Evolutionary conservation across 1,140 invertebrate genomes (phyloP), one percentile per base, ranked within the genome.

Genomic region (Polypedilum pembai): DNA sequence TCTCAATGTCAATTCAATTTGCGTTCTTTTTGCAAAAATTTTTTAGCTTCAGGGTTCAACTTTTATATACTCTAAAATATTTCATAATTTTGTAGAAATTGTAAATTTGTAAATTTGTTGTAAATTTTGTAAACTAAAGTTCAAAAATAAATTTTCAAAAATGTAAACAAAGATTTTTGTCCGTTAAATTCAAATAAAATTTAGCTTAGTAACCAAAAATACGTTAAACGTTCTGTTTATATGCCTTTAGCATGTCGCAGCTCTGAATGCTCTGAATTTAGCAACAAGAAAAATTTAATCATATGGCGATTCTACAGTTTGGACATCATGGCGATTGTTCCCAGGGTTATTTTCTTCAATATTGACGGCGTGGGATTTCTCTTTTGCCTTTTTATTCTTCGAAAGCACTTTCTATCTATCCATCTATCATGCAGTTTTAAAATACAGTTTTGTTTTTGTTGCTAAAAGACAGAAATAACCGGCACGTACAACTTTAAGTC

Each of bases 1-100:
- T 56, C 45, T 56, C 45, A 56, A 56, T 56, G 45, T 56, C 45
- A n/a, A 56, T 56, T 56, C 45, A 56, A 56, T 56, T 56, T 56
- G 45, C 45, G 45, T 56, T 56, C 3, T 56, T 56, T 56, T 56
- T 15, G 45, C 45, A 56, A 56, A 56, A n/a, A n/a, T n/a, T 15
- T 56, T 56, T n/a, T 15, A 56, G 45, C 45, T n/a, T n/a, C n/a
- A 45, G 8, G 41, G 15, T 45, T 45, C 8, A 45, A 45, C 15
- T 45, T 45, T 15, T 41, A 10, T 7, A 41, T 41, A 7, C 10
- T 41, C 10, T 7, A 41, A 5, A 41, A 41, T 41, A 7, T 41
- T 41, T 41, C 40, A 41, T 41, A 41, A 41, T 5, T 41, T 41
- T 41, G 40, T n/a, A n/a, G n/a, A 41, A 41, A 41, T 41, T 41